phyloP scores from a whole-genome alignment of 35 echinoderm and acorn worm species.

The Anneissia japonica region DNA sequence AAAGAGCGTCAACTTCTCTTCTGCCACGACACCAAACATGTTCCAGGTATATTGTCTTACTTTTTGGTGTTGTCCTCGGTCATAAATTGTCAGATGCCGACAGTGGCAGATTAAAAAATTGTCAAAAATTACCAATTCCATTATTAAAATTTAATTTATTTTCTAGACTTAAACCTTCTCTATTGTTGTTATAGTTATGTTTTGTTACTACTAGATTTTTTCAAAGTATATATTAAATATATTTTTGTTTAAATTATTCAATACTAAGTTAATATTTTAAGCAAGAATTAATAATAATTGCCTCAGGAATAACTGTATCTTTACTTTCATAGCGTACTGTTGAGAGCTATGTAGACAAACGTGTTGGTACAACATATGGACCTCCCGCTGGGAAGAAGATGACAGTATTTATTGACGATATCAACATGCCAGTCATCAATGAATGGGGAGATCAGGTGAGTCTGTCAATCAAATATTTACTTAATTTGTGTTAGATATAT shows the following conservation, averaged over 20 bases:
- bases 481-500: too few species aligned
- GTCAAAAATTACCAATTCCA: too few species aligned
- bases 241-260: too few species aligned
- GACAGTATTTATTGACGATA: slow-evolving; percentile 91
- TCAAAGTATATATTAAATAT: too few species aligned
- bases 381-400: slow-evolving; percentile 98
- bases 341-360: slow-evolving; percentile 95
- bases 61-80: neutral
- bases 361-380: slow-evolving; percentile 97
- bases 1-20: slow-evolving; percentile 97
- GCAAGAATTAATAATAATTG: too few species aligned
- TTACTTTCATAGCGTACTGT: slow-evolving; percentile 62
- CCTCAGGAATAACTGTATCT: too few species aligned
- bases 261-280: too few species aligned
- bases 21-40: slow-evolving; percentile 97
- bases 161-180: neutral
- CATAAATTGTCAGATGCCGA: neutral
- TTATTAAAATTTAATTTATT: neutral
- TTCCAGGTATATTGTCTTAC: slow-evolving; percentile 61
- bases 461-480: neutral
- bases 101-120: too few species aligned
- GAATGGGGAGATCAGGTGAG: slow-evolving; percentile 96
- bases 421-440: slow-evolving; percentile 99
- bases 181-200: too few species aligned
- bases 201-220: too few species aligned